Evolutionary conservation across 2,888 invertebrate species (phyloP).

Genomic region (Lasioglossum oenotherae): DNA sequence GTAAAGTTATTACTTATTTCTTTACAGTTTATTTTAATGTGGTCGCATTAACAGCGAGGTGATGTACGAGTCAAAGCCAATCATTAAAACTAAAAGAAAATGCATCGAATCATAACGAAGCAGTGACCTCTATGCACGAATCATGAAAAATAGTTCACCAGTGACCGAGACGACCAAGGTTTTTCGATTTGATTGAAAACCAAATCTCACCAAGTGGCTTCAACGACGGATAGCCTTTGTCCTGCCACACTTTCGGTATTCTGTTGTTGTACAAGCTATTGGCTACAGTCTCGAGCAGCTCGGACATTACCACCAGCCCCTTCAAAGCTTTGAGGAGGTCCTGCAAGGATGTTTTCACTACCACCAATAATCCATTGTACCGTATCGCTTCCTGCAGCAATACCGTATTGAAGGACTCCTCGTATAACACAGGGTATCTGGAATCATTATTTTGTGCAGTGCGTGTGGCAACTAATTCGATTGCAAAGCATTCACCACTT

Average conservation of each 20-base stretch:
- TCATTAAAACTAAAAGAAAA: not conserved
- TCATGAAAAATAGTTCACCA: not conserved
- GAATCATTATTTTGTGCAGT: not conserved
- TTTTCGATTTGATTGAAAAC: not conserved
- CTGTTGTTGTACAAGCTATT: conserved; percentile 88
- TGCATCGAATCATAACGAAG: too few species aligned
- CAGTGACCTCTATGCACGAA: too few species aligned
- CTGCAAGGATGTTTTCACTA: conserved; percentile 85
- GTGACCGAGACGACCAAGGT: not conserved
- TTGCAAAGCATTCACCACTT: too few species aligned
- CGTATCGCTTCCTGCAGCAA: conserved; percentile 94
- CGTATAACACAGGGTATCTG: conserved; percentile 93
- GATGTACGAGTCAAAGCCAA: not conserved
- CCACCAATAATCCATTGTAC: conserved; percentile 88
- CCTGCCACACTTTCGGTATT: conserved; percentile 90
- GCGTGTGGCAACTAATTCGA: too few species aligned
- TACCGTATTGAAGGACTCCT: conserved; percentile 96
- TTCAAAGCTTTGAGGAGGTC: conserved; percentile 90
- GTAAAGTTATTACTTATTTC: not conserved
- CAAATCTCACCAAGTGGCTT: conserved; percentile 87
- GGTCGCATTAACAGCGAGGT: too few species aligned
- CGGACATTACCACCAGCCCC: conserved; percentile 92
- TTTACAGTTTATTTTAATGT: too few species aligned
- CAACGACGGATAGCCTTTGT: conserved; percentile 89
- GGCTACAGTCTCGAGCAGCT: conserved; percentile 89